These are phyloP conservation scores for Corythaixoides concolor DNA, from an alignment of 2,113 vertebrate genomes.

Conservation along the genomic window DNA sequence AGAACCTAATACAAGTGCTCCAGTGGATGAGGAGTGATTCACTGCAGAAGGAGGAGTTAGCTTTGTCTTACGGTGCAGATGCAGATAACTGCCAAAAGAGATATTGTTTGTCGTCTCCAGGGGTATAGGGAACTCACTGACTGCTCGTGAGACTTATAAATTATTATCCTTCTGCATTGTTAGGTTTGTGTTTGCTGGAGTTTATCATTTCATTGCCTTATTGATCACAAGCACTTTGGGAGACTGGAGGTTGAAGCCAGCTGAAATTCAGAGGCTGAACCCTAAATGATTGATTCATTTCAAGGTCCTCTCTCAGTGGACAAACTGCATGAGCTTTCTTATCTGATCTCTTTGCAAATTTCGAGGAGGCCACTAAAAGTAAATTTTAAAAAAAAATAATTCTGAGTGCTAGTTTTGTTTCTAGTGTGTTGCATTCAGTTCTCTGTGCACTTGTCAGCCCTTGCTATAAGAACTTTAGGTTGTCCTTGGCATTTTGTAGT, in stretches of 20 bases:
- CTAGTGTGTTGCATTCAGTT: not conserved
- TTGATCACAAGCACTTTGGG: not conserved
- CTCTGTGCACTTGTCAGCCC: not conserved
- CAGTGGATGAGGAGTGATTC: not conserved
- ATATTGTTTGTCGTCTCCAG: not conserved
- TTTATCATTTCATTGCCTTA: not conserved
- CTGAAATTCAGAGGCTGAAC: not conserved
- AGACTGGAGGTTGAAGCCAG: not conserved
- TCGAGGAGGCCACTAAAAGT: not conserved
- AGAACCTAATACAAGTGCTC: not conserved
- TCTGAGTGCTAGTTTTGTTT: not conserved
- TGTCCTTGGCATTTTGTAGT: not conserved
- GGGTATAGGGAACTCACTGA: not conserved
- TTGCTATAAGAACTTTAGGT: not conserved
- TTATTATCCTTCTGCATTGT: not conserved
- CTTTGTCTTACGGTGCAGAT: not conserved
- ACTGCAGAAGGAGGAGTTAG: not conserved
- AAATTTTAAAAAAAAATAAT: not conserved
- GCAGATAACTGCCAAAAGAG: not conserved
- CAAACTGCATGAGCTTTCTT: not conserved
- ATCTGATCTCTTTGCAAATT: not conserved
- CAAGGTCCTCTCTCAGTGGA: not conserved
- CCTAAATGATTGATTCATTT: not conserved
- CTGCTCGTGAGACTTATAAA: not conserved
- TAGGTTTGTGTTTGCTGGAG: not conserved